Percentiles rank a stretch among this genome's conserved stretches.
These are phyloP conservation scores for Homarus americanus DNA, from an alignment of 1,140 invertebrate genomes.

Conservation along the genomic window DNA sequence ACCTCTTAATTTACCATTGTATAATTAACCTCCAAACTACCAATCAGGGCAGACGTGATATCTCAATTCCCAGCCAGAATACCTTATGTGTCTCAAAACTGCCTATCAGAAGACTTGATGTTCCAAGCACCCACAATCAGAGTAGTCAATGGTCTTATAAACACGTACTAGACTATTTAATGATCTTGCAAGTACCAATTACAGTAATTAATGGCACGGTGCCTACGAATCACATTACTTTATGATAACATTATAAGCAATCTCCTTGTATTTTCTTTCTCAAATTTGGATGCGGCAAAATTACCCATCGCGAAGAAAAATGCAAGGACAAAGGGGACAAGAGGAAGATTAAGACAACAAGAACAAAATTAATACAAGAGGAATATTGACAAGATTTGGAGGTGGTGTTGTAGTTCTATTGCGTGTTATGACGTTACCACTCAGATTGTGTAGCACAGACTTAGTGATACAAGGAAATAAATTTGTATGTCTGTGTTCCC, in stretches of 20 bases:
- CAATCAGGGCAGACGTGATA: conserved; percentile 22
- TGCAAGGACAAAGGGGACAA: background rate
- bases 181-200: conserved; percentile 13
- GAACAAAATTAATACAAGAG: too few species aligned
- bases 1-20: conserved; percentile 14
- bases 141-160: conserved; percentile 30
- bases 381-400: too few species aligned
- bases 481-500: too few species aligned
- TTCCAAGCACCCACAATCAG: conserved; percentile 22
- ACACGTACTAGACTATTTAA: conserved; percentile 39
- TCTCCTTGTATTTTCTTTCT: background rate
- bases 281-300: background rate
- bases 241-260: background rate
- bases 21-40: conserved; percentile 21
- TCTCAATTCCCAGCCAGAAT: conserved; percentile 32
- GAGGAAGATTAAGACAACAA: too few species aligned
- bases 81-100: background rate
- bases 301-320: background rate
- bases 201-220: conserved; percentile 26
- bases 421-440: too few species aligned
- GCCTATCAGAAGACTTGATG: conserved; percentile 12
- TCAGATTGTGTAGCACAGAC: too few species aligned
- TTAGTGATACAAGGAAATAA: too few species aligned
- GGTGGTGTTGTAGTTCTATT: too few species aligned
- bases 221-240: conserved; percentile 8